Conservation (phyloP, 2,113 vertebrate species). For the Microtus pennsylvanicus region DNA sequence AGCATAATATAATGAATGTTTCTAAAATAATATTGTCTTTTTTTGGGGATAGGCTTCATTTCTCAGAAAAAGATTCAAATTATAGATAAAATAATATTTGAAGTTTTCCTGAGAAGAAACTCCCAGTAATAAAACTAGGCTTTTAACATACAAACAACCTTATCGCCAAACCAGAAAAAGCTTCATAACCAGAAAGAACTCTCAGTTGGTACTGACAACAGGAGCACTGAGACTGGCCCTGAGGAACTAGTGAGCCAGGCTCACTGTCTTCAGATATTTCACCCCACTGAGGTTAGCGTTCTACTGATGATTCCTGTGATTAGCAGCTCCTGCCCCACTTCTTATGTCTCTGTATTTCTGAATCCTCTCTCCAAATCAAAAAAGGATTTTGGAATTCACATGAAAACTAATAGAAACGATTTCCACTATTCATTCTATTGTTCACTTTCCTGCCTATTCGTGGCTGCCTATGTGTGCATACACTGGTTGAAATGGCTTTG, state of each 20-base stretch:
- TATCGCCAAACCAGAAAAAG: neutral
- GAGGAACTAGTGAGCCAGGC: neutral
- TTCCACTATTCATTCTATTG: neutral
- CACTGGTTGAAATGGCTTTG: neutral
- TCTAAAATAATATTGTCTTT: neutral
- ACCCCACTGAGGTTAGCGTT: neutral
- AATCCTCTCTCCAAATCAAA: neutral
- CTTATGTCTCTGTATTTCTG: neutral
- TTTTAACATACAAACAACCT: neutral
- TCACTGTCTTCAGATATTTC: neutral
- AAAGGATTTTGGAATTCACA: neutral
- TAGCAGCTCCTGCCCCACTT: neutral
- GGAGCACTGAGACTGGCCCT: neutral
- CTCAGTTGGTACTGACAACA: neutral
- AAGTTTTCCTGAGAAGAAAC: neutral
- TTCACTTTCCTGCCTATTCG: neutral
- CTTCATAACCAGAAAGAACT: neutral
- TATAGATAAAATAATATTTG: neutral
- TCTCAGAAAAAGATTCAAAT: neutral
- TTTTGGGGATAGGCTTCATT: neutral
- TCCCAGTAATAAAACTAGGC: neutral
- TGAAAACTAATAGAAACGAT: neutral
- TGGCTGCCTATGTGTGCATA: neutral
- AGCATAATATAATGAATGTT: neutral
- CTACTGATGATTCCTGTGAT: neutral